Evolutionary conservation across 2,888 invertebrate genomes (phyloP), one percentile per base, ranked within the genome.

Genomic region (Molorchus minor): DNA sequence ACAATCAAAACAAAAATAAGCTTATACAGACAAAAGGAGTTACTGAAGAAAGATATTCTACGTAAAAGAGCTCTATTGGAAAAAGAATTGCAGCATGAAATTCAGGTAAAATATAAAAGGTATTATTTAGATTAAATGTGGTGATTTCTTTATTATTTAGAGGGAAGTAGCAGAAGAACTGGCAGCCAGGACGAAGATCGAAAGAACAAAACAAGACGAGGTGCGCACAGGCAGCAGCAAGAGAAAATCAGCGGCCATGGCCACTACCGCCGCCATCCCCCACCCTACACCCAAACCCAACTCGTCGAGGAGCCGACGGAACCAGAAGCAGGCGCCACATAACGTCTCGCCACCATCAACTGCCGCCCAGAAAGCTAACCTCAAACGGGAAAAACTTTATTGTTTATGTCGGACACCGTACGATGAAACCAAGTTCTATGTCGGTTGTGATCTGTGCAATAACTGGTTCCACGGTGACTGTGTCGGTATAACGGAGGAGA

Each of bases 381-480:
- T 61, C 36, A 67, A 67, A 25, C 41, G 49, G 16, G 64, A 67
- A 29, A 64, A 64, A 52, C 58, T 65, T 38, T 43, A 46, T 74
- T 98, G 98, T 78, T 83, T 95, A 52, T 98, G 98, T 77, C 88
- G 93, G 76, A 96, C 93, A 38, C 95, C 96, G 2, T 98, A 98
- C 77, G 97, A 98, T 80, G 93, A 94, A 75, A 92, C 94, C 12
- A 95, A 95, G 92, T 98, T 98, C 81, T 98, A 98, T 81, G 94
- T 99, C 67, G 96, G 96, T 59, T 99, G 99, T 82, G 97, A 98
- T 82, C 84, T 95, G 74, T 99, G 98, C 81, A 94, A 93, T 75
- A 96, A 97, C 81, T 98, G 98, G 98, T 98, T 96, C 86, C 99
- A 99, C 79, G 97, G 97, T 1, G 92, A 93, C 70, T 99, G 99